Evolutionary conservation across 2,888 invertebrate species (phyloP).

Genomic region (Prosopocoilus inquinatus): DNA sequence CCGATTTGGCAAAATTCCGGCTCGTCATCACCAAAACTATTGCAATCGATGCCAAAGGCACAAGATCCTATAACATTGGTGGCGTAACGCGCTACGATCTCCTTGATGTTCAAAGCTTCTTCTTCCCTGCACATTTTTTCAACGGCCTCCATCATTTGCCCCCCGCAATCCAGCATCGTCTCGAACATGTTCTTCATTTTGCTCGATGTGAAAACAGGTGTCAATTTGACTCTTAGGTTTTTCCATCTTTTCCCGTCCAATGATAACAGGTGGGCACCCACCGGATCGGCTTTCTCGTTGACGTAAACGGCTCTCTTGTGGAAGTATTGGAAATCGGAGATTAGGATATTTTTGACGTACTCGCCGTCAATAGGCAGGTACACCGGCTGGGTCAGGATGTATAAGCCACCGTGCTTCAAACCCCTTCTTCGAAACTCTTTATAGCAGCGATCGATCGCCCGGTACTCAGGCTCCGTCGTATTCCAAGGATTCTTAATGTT

Average conservation of each 20-base stretch:
- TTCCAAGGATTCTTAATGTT: constrained; percentile 27
- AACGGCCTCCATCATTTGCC: constrained; percentile 35
- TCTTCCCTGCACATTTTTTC: constrained; percentile 24
- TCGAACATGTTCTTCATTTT: constrained; percentile 50
- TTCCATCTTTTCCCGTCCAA: constrained; percentile 47
- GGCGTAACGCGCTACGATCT: constrained; percentile 49
- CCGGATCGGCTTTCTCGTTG: constrained; percentile 39
- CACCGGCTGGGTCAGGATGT: constrained; percentile 31
- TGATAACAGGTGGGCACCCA: constrained; percentile 36
- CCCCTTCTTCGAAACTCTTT: constrained; percentile 26
- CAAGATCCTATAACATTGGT: constrained; percentile 54
- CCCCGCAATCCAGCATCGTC: constrained; percentile 36
- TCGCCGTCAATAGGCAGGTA: constrained; percentile 41
- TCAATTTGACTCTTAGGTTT: constrained; percentile 44
- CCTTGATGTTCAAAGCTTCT: constrained; percentile 47
- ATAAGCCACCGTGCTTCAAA: constrained; percentile 32
- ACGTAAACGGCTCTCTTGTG: constrained; percentile 37
- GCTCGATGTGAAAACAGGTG: constrained; percentile 50
- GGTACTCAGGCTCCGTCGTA: constrained; percentile 9
- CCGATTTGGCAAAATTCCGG: constrained; percentile 47
- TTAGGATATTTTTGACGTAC: constrained; percentile 40
- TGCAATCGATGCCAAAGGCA: constrained; percentile 58
- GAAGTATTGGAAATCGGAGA: constrained; percentile 44
- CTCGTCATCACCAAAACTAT: constrained; percentile 53
- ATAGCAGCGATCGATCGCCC: constrained; percentile 17